Conservation (phyloP, 2,797 vertebrate genomes). For the Morelia viridis region DNA sequence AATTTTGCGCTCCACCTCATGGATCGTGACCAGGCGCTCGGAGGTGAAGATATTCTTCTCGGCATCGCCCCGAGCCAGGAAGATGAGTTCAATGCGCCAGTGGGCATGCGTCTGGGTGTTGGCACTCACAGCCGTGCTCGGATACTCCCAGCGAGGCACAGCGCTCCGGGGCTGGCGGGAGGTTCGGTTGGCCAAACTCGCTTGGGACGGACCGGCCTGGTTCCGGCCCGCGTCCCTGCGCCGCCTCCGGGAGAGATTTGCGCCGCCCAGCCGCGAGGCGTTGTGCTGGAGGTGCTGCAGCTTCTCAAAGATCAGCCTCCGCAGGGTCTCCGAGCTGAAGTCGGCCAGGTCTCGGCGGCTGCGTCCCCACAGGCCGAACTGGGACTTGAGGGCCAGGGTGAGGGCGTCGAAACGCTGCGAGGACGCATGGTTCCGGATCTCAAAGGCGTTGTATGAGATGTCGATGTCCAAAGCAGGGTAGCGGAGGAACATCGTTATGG, state of each 20-base stretch:
- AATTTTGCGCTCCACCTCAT: conserved; percentile 88
- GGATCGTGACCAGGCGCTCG: conserved; percentile 89
- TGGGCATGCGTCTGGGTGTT: conserved; percentile 91
- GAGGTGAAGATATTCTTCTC: conserved; percentile 94
- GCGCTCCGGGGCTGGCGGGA: conserved; percentile 47
- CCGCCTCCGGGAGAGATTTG: rapidly evolving
- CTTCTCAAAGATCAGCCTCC: conserved; percentile 84
- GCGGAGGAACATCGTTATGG: conserved; percentile 89
- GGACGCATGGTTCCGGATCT: conserved; percentile 95
- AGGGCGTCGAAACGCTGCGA: conserved; percentile 94
- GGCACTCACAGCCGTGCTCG: conserved; percentile 63
- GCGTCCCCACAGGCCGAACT: conserved; percentile 94
- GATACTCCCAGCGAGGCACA: conserved; percentile 71
- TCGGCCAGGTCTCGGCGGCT: conserved; percentile 85
- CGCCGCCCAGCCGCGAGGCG: conserved; percentile 14
- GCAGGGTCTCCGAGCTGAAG: conserved; percentile 81
- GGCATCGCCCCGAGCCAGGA: conserved; percentile 86
- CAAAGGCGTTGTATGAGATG: conserved; percentile 97
- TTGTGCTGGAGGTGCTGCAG: conserved; percentile 78
- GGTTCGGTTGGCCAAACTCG: conserved; percentile 26
- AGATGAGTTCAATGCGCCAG: conserved; percentile 96
- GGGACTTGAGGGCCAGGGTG: conserved; percentile 89
- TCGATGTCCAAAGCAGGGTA: conserved; percentile 96
- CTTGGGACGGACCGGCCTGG: background rate
- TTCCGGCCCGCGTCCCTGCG: rapidly evolving